Conservation (phyloP, 2,113 vertebrate species). For the Desmodus rotundus region DNA sequence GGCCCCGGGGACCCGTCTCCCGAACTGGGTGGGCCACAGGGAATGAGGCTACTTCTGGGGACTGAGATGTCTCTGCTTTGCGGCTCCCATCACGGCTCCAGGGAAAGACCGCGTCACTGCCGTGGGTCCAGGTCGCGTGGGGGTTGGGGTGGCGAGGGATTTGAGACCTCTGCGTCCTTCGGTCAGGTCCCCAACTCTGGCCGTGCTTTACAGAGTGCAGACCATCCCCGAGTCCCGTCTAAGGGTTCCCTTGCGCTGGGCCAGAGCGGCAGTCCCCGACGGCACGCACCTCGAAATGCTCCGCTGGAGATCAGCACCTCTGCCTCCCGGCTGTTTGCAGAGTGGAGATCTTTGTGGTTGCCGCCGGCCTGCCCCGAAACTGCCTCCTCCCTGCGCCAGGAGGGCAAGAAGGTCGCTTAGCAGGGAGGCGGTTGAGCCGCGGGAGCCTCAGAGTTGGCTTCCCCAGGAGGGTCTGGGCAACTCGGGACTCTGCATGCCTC, state of each 20-base stretch:
- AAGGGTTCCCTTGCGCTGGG: not conserved
- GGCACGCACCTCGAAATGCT: not conserved
- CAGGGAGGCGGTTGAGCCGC: not conserved
- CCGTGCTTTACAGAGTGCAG: not conserved
- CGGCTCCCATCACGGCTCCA: not conserved
- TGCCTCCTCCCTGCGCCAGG: not conserved
- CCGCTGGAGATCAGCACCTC: not conserved
- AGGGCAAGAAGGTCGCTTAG: not conserved
- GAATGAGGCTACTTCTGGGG: not conserved
- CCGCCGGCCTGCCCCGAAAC: rapidly evolving
- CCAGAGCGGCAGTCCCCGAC: not conserved
- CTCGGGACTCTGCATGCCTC: not conserved
- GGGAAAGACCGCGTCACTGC: not conserved
- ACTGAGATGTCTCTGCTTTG: not conserved
- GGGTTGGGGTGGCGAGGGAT: not conserved
- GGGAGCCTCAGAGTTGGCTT: not conserved
- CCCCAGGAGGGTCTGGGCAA: not conserved
- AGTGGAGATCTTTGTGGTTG: not conserved
- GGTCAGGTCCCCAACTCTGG: rapidly evolving
- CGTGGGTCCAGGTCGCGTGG: not conserved
- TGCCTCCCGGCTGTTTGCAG: rapidly evolving
- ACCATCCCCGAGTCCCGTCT: not conserved
- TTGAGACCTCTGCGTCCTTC: not conserved
- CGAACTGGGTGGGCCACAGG: not conserved
- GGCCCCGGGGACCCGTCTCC: not conserved